Percentiles rank a stretch among this genome's conserved stretches.
Evolutionary conservation across 2,113 vertebrate genomes (phyloP).

Genomic region (Stercorarius parasiticus): DNA sequence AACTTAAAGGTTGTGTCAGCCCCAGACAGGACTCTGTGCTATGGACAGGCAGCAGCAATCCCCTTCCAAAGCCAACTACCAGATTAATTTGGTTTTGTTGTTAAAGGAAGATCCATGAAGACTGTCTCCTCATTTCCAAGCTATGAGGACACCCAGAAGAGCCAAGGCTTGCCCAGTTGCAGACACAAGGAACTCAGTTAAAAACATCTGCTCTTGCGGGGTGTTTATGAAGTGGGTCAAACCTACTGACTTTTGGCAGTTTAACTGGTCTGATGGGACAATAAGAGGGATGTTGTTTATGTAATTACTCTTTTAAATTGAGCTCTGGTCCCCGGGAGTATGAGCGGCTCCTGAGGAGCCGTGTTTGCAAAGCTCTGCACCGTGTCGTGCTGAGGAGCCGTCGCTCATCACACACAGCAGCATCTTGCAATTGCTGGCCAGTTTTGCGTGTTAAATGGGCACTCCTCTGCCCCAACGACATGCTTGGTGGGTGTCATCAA

Average conservation of each 20-base stretch:
- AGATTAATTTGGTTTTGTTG: background rate
- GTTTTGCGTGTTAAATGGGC: background rate
- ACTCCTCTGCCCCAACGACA: background rate
- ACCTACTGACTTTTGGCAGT: background rate
- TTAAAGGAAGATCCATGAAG: background rate
- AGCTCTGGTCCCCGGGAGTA: background rate
- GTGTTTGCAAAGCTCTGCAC: background rate
- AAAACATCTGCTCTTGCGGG: background rate
- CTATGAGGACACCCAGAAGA: background rate
- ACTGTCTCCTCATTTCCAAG: background rate
- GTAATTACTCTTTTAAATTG: background rate
- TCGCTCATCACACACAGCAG: background rate
- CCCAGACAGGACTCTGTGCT: background rate
- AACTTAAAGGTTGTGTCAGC: background rate
- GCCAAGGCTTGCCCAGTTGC: background rate
- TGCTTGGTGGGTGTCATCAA: background rate
- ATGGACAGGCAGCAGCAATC: background rate
- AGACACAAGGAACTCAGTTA: background rate
- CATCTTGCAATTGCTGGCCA: background rate
- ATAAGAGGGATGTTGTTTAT: background rate
- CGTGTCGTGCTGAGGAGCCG: rapidly evolving
- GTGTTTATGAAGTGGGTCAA: background rate
- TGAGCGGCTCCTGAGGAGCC: rapidly evolving
- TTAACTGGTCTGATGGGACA: background rate
- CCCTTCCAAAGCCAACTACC: background rate